These are phyloP conservation scores for Astropecten irregularis DNA, from an alignment of 53 echinoderm and acorn worm species.

Conservation along the genomic window DNA sequence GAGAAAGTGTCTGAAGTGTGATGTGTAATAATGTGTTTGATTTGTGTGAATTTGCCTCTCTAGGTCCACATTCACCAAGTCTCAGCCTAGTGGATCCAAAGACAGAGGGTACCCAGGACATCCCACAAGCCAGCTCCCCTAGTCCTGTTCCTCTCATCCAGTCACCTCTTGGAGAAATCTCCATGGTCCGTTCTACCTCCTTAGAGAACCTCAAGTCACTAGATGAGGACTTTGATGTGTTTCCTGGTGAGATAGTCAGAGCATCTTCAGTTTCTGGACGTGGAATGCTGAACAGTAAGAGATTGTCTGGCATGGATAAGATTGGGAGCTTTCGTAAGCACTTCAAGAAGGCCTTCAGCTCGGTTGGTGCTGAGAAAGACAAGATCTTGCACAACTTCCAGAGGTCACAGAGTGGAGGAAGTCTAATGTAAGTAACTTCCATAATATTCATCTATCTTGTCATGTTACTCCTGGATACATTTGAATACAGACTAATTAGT, in stretches of 20 bases:
- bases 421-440: conserved; percentile 1
- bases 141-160: background rate
- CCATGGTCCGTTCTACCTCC: conserved; percentile 49
- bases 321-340: conserved; percentile 52
- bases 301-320: conserved; percentile 22
- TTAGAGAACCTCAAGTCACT: conserved; percentile 26
- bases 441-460: too few species aligned
- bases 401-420: conserved; percentile 15
- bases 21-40: too few species aligned
- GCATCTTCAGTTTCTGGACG: conserved; percentile 43
- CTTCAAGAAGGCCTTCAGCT: conserved; percentile 32
- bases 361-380: conserved; percentile 28
- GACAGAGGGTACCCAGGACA: background rate
- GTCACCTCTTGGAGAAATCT: background rate
- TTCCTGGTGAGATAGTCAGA: conserved; percentile 15
- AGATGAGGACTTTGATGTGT: conserved; percentile 30
- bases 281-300: conserved; percentile 28
- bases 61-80: conserved; percentile 3
- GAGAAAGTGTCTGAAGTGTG: too few species aligned
- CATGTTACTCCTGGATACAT: too few species aligned
- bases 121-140: background rate
- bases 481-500: too few species aligned
- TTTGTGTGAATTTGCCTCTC: background rate
- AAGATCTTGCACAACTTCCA: conserved; percentile 32
- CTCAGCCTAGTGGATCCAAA: background rate